Evolutionary conservation across 2,797 vertebrate species (phyloP).

Genomic region (Aulostomus chinensis): DNA sequence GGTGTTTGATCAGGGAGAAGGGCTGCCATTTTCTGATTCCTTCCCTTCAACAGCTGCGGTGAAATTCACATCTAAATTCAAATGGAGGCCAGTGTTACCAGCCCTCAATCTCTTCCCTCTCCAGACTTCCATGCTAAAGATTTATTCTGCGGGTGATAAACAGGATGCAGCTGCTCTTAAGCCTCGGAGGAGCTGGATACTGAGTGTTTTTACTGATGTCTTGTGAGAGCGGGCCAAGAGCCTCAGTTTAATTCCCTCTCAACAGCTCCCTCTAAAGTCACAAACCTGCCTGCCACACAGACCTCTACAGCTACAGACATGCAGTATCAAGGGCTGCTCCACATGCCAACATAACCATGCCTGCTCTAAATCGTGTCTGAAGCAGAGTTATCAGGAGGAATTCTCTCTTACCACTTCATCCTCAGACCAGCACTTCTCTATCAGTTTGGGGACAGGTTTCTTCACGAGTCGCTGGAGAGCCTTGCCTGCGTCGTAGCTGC

Average conservation of each 20-base stretch:
- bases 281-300: slow-evolving; percentile 27
- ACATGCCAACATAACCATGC: too few species aligned
- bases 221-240: slow-evolving; percentile 50
- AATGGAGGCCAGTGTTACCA: slow-evolving; percentile 69
- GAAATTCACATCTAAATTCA: slow-evolving; percentile 72
- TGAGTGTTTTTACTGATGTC: slow-evolving; percentile 65
- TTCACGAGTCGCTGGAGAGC: slow-evolving; percentile 98
- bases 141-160: slow-evolving; percentile 80
- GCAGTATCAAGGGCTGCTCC: too few species aligned
- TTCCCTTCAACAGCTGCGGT: slow-evolving; percentile 62
- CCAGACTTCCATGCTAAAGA: slow-evolving; percentile 67
- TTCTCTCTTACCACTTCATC: slow-evolving; percentile 94
- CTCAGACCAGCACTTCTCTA: slow-evolving; percentile 99
- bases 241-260: slow-evolving; percentile 42
- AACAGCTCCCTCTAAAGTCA: slow-evolving; percentile 75
- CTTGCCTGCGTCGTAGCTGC: slow-evolving; percentile 96
- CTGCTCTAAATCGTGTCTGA: too few species aligned
- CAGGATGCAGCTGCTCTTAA: slow-evolving; percentile 84
- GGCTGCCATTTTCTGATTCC: slow-evolving; percentile 74
- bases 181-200: slow-evolving; percentile 68
- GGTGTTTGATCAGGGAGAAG: slow-evolving; percentile 55
- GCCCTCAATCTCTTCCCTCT: slow-evolving; percentile 53
- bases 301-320: not conserved
- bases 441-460: slow-evolving; percentile 97
- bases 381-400: not conserved